phyloP scores from a whole-genome alignment of 2,888 invertebrate species.

The Drosophila suboccidentalis region DNA sequence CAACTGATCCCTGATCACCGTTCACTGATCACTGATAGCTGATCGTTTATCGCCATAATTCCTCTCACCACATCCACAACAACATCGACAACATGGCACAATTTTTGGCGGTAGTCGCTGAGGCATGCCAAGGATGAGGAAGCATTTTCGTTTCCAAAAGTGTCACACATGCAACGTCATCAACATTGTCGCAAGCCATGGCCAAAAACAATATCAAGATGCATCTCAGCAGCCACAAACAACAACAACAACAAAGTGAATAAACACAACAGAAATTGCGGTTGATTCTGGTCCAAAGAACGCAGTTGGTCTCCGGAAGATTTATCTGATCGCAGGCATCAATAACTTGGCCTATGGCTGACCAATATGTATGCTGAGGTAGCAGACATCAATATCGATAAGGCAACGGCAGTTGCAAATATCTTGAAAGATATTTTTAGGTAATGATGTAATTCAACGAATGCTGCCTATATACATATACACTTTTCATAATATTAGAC shows the following conservation, averaged over 20 bases:
- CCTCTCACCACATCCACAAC: constrained; percentile 39
- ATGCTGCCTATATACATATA: not conserved
- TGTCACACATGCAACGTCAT: constrained; percentile 76
- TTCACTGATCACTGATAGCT: constrained; percentile 20
- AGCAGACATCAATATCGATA: constrained; percentile 50
- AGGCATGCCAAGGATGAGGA: constrained; percentile 76
- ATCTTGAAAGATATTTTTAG: constrained; percentile 28
- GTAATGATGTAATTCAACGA: constrained; percentile 10
- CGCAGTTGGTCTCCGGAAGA: constrained; percentile 42
- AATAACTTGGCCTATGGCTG: constrained; percentile 65
- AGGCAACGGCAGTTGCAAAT: constrained; percentile 28
- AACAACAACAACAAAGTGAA: constrained; percentile 56
- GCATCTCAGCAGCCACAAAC: constrained; percentile 53
- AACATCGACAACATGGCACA: constrained; percentile 41
- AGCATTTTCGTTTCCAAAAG: constrained; percentile 68
- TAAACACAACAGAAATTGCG: constrained; percentile 26
- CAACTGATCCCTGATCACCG: constrained; percentile 28
- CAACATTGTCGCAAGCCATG: constrained; percentile 71
- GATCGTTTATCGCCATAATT: constrained; percentile 71
- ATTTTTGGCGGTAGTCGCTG: constrained; percentile 40
- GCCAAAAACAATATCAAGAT: constrained; percentile 42
- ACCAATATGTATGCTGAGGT: constrained; percentile 59
- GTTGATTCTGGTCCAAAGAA: constrained; percentile 23
- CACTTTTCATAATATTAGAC: not conserved
- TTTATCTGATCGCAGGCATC: constrained; percentile 72